phyloP scores from a whole-genome alignment of 2,888 invertebrate genomes.

The Seira sanloemensis region DNA sequence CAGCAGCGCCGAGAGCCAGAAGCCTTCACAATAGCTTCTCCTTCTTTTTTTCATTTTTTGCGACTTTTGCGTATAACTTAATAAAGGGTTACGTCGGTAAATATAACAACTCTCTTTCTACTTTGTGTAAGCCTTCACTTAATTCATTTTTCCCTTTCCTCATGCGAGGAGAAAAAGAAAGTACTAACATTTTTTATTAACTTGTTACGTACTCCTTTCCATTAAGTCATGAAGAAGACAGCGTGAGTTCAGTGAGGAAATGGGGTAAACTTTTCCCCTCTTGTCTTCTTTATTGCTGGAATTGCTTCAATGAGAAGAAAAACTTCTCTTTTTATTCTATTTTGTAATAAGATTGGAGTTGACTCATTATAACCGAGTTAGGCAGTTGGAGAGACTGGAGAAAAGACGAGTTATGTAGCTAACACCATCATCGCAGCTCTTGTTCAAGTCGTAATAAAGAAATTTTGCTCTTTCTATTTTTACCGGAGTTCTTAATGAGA shows the following conservation, averaged over 20 bases:
- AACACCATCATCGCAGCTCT: neutral
- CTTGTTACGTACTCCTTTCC: conserved; percentile 39
- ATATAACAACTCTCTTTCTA: conserved; percentile 26
- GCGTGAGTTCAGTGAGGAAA: conserved; percentile 9
- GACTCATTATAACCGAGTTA: conserved; percentile 23
- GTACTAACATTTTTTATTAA: conserved; percentile 46
- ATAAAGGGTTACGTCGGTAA: conserved; percentile 52
- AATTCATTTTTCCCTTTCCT: neutral
- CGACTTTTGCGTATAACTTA: conserved; percentile 22
- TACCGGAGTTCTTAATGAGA: conserved; percentile 46
- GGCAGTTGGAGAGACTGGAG: neutral
- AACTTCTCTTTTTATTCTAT: conserved; percentile 18
- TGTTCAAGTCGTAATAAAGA: neutral
- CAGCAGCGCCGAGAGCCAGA: conserved; percentile 27
- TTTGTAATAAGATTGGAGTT: conserved; percentile 41
- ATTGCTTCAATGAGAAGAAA: neutral
- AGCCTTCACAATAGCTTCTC: conserved; percentile 28
- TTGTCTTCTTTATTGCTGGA: conserved; percentile 1
- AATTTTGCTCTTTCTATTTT: neutral
- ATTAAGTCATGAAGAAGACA: conserved; percentile 19
- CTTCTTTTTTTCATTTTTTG: neutral
- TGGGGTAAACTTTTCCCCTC: neutral
- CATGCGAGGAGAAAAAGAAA: neutral
- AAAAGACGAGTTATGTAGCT: neutral
- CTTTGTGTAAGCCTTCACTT: conserved; percentile 6